Percentiles rank a stretch among this genome's conserved stretches.
phyloP scores from a whole-genome alignment of 1,140 invertebrate species.

The Halotydeus destructor region DNA sequence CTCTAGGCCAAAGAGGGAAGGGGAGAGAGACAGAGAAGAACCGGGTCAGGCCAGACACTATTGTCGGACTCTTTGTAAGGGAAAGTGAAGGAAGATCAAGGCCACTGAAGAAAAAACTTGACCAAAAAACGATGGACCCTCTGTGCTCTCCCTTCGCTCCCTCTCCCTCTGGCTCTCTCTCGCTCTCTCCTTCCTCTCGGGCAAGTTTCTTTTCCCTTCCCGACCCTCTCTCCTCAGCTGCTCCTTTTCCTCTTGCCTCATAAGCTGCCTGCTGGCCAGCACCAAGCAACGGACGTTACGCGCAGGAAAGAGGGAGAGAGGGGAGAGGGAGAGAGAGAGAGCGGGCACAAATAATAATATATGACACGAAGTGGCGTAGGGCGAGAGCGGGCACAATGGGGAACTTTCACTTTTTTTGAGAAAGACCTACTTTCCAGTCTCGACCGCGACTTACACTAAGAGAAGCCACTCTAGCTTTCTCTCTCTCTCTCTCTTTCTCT shows the following conservation, averaged over 20 bases:
- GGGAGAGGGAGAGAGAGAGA: background rate
- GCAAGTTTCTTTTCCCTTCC: too few species aligned
- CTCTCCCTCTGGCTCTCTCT: too few species aligned
- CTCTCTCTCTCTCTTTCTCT: slow-evolving; percentile 1
- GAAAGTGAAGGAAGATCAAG: too few species aligned
- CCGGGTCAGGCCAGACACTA: too few species aligned
- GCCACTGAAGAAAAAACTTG: background rate
- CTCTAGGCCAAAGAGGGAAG: too few species aligned
- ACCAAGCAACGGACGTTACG: background rate
- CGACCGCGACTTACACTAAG: background rate
- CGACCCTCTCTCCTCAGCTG: too few species aligned
- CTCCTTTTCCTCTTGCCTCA: too few species aligned
- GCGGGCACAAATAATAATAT: background rate
- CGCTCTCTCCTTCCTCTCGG: too few species aligned
- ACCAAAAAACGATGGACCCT: background rate
- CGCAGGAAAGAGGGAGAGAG: background rate
- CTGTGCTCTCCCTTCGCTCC: too few species aligned
- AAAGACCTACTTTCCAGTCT: background rate
- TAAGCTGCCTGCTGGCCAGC: background rate
- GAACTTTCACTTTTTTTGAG: background rate
- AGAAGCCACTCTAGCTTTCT: background rate
- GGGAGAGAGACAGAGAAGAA: too few species aligned
- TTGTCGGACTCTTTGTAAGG: too few species aligned
- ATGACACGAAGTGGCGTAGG: background rate
- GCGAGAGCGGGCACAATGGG: background rate